Conservation (phyloP, 2,888 invertebrate genomes). For the Schizotus pectinicornis region DNA sequence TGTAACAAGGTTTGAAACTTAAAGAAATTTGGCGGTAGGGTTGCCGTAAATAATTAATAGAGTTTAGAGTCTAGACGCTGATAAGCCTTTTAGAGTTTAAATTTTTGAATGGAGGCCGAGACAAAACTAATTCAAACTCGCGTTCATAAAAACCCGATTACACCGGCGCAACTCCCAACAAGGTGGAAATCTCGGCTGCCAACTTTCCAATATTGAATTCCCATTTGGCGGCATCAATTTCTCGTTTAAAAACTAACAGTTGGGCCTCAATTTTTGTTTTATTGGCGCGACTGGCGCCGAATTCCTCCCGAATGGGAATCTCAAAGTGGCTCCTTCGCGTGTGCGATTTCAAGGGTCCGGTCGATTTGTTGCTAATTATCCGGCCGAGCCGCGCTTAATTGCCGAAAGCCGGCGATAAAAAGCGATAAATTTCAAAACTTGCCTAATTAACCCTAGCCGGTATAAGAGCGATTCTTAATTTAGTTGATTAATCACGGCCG, state of each 20-base stretch:
- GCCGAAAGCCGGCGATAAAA: background rate
- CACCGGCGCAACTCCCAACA: constrained; percentile 8
- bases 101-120: background rate
- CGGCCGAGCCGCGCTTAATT: background rate
- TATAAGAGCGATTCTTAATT: background rate
- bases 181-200: constrained; percentile 8
- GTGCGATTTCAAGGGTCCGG: no score
- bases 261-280: background rate
- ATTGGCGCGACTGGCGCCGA: background rate
- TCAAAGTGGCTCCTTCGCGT: background rate
- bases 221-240: constrained; percentile 16
- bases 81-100: no score
- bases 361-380: no score
- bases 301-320: background rate
- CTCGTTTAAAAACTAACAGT: constrained; percentile 8
- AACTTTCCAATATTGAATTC: constrained; percentile 21
- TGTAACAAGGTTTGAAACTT: no score
- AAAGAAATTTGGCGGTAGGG: no score
- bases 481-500: background rate
- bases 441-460: background rate
- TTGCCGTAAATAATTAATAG: no score
- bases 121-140: constrained; percentile 15
- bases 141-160: constrained; percentile 13
- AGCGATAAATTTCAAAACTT: background rate
- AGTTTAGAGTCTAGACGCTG: no score